Evolutionary conservation across 2,113 vertebrate species (phyloP), one percentile per base, ranked within the genome.

Genomic region (Crotophaga sulcirostris): DNA sequence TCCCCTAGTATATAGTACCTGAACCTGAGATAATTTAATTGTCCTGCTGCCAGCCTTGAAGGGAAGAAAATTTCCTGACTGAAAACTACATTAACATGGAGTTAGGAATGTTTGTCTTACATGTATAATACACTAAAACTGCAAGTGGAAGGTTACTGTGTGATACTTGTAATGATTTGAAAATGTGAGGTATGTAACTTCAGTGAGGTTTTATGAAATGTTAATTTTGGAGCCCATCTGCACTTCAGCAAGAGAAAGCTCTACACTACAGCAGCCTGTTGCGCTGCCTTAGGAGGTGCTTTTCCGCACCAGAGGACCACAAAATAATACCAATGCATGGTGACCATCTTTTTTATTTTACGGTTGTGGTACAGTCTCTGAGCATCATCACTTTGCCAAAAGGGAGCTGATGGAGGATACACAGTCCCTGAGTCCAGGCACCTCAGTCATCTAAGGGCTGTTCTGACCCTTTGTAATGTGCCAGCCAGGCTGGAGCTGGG

Each of bases 221-320:
- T 28, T 72, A 34, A 42, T 67, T 63, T n/a, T 76, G 24, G 72
- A 16, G 18, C 13, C 34, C 0, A 1, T 74, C 56, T 72, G 49
- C 56, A 55, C 38, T 59, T 81, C 80, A 78, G 40, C 33, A 34
- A 73, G 23, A 49, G 20, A 45, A 70, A 84, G 24, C 13, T 3
- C 36, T 19, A 8, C 14, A 23, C 21, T 42, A 4, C 15, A 34
- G 13, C 38, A 67, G 25, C 21, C 15, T 1, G 0, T 54, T 33
- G 1, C 15, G 10, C 28, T 34, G 5, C 25, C 44, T 29, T 72
- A 31, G 11, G 44, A 58, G 51, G 28, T 63, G 19, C 34, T 79
- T 47, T 79, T 25, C 7, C 6, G 8, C 1, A 4, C 51, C 58
- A 64, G 45, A 73, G 38, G 31, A 83, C 45, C 2, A 0, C 63